Base-by-base conservation (phyloP, 2,888 invertebrate genomes). In the Eristalis tenax region DNA sequence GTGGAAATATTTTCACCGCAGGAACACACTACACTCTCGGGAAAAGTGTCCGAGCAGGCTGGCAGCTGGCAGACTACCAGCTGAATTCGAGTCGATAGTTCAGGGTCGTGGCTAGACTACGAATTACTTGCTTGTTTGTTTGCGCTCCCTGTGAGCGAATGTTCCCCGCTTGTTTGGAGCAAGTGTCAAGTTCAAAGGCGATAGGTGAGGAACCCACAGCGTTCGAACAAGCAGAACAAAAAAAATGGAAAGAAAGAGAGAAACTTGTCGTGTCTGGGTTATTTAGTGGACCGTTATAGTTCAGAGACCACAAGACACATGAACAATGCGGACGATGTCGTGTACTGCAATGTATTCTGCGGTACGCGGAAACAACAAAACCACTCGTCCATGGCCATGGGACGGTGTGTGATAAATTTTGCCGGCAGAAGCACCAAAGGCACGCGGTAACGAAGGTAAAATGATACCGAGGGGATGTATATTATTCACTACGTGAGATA, bases 181-280 rank as follows among this genome's bases (percentile, higher is more conserved):
- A 73, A 87, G 83, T 87, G 87, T 87, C 87, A 87, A 83, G 87
- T 83, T 87, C 83, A 87, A 80, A 87, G 79, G 76, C 64, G 64
- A 76, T 43, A 78, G 65, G 74, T 61, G 64, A 64, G 71, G 40
- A 69, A 78, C 59, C 38, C 38, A 35, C 56, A 26, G 3, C n/a
- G 71, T 66, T 81, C 76, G 66, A 57, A 81, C 81, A 81, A 71
- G 71, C 65, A 38, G 11, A 32, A 32, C 2, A 32, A 35, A 35
- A 38, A 50, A 18, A 50, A 18, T 18, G 50, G 18, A 8, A 50
- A 50, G 18, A 38, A 43, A 50, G 18, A 50, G 85, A 65, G 66
- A 77, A 82, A 83, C 83, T 87, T 87, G 87, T 87, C 83, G 83
- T 87, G 87, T 75, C 73, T 80, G 87, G 66, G 75, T 83, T 87